Evolutionary conservation across 2,113 vertebrate genomes (phyloP).

Genomic region (Hucho hucho): DNA sequence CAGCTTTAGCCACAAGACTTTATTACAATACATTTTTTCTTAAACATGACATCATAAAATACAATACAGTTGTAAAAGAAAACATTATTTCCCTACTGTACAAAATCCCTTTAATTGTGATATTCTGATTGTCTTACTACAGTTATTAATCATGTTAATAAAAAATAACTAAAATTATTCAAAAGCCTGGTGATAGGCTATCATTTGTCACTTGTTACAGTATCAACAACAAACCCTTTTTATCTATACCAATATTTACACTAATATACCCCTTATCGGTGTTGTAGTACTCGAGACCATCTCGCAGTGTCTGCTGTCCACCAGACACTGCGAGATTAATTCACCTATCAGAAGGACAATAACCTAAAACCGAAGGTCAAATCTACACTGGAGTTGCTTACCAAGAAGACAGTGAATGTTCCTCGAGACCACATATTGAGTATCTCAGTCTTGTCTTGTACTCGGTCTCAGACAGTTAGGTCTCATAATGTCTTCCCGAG

Average conservation of each 20-base stretch:
- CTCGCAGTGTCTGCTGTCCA: neutral
- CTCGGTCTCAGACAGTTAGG: no score
- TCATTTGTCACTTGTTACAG: constrained; percentile 32
- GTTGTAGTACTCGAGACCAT: constrained; percentile 28
- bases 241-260: constrained; percentile 51
- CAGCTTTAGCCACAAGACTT: constrained; percentile 38
- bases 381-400: no score
- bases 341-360: no score
- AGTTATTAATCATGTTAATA: constrained; percentile 20
- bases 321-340: neutral
- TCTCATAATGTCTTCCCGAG: no score
- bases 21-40: constrained; percentile 26
- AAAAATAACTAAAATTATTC: constrained; percentile 35
- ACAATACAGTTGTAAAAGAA: constrained; percentile 44
- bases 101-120: constrained; percentile 30
- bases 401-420: no score
- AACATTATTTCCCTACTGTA: constrained; percentile 32
- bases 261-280: constrained; percentile 27
- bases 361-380: no score
- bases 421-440: no score
- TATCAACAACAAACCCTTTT: constrained; percentile 27
- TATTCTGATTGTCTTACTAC: constrained; percentile 10
- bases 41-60: constrained; percentile 48
- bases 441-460: no score
- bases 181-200: constrained; percentile 14